Conservation (phyloP, 2,888 invertebrate genomes). For the Yponomeuta evonymella region DNA sequence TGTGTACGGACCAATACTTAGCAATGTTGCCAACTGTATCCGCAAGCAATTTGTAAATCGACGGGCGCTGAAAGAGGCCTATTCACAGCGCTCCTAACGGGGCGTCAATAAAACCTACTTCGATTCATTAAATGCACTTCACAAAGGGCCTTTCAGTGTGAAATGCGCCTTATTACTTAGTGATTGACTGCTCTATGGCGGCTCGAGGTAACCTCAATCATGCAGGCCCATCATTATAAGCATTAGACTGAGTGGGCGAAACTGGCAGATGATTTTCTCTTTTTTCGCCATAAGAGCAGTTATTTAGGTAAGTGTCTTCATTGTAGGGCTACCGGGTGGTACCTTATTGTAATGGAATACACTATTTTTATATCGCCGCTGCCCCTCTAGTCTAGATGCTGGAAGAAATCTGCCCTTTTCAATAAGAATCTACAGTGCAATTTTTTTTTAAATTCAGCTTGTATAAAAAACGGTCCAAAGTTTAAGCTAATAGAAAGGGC, state of each 20-base stretch:
- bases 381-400: too few species aligned
- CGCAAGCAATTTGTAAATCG: constrained; percentile 13
- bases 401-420: too few species aligned
- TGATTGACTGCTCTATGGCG: constrained; percentile 12
- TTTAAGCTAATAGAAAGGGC: too few species aligned
- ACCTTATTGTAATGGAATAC: too few species aligned
- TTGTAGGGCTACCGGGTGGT: too few species aligned
- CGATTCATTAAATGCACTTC: constrained; percentile 13
- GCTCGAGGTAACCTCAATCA: neutral
- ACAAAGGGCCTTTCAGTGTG: constrained; percentile 15
- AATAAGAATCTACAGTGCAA: too few species aligned
- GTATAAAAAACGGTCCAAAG: too few species aligned
- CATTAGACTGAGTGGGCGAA: neutral
- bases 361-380: too few species aligned
- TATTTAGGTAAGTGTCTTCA: too few species aligned
- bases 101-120: constrained; percentile 12
- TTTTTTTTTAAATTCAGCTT: too few species aligned
- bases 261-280: neutral
- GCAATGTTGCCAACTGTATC: neutral
- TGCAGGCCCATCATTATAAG: neutral
- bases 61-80: constrained; percentile 1
- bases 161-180: constrained; percentile 16
- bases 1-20: neutral
- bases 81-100: neutral
- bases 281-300: too few species aligned